A percentile compares a stretch with the other conserved stretches of the same genome.
Conservation (phyloP, 2,113 vertebrate species). For the Oryzias celebensis region DNA sequence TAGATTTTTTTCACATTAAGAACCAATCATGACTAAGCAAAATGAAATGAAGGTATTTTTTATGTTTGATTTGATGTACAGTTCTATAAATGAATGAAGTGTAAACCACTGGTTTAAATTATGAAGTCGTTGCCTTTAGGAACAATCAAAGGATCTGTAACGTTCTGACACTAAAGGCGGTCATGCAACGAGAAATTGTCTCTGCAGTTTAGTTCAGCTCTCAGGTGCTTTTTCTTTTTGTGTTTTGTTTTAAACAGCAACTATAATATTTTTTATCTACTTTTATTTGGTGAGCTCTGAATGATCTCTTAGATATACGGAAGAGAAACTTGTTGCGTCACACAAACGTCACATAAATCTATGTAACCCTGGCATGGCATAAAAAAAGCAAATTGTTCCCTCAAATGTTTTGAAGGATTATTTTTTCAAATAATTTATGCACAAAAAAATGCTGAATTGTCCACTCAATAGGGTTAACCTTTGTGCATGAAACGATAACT, state of each 20-base stretch:
- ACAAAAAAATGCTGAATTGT: too few species aligned
- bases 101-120: slow-evolving; percentile 51
- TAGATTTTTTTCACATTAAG: too few species aligned
- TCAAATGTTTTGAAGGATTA: too few species aligned
- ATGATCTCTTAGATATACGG: slow-evolving; percentile 1
- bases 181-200: slow-evolving; percentile 18
- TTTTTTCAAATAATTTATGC: too few species aligned
- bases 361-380: too few species aligned
- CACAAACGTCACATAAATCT: slow-evolving; percentile 10
- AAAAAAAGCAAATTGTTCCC: too few species aligned
- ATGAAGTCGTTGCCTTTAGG: slow-evolving; percentile 23
- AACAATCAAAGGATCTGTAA: slow-evolving; percentile 50
- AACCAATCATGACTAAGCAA: too few species aligned
- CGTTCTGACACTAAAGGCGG: slow-evolving; percentile 13
- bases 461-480: too few species aligned
- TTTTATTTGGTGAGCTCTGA: slow-evolving; percentile 13
- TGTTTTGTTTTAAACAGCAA: slow-evolving; percentile 49
- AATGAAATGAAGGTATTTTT: too few species aligned
- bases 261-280: slow-evolving; percentile 31
- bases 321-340: slow-evolving; percentile 12
- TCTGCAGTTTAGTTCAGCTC: slow-evolving; percentile 41
- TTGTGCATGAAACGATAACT: too few species aligned
- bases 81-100: slow-evolving; percentile 47
- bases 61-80: slow-evolving; percentile 5
- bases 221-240: slow-evolving; percentile 55